A percentile compares a stretch with the other conserved stretches of the same genome.
phyloP scores from a whole-genome alignment of 1,140 invertebrate genomes.

The Galendromus occidentalis region DNA sequence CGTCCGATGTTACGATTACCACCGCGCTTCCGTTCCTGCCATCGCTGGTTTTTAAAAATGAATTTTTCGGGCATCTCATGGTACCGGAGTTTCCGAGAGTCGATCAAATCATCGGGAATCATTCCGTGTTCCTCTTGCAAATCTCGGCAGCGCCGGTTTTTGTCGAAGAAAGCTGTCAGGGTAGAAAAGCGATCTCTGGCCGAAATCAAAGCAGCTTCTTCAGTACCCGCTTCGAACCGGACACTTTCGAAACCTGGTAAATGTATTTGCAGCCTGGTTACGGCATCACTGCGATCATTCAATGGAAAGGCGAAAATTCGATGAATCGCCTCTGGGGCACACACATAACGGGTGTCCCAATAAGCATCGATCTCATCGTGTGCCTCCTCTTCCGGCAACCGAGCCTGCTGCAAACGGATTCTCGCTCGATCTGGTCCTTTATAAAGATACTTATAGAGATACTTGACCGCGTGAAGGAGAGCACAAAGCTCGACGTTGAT shows the following conservation, averaged over 20 bases:
- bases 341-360: constrained; percentile 18
- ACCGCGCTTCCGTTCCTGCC: not conserved
- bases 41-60: constrained; percentile 12
- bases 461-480: constrained; percentile 23
- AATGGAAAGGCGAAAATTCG: constrained; percentile 12
- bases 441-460: constrained; percentile 25
- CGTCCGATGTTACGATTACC: constrained; percentile 8
- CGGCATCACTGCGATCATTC: too few relatives aligned
- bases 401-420: not conserved
- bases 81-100: constrained; percentile 18
- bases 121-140: too few relatives aligned
- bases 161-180: too few relatives aligned
- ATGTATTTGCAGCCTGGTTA: too few relatives aligned
- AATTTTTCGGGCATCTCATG: constrained; percentile 21
- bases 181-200: too few relatives aligned
- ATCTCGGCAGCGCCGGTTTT: too few relatives aligned
- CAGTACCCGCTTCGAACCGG: too few relatives aligned
- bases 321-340: constrained; percentile 20
- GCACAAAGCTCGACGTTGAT: constrained; percentile 26
- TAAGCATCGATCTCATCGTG: constrained; percentile 20
- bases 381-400: not conserved
- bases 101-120: too few relatives aligned
- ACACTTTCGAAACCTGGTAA: too few relatives aligned
- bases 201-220: too few relatives aligned
- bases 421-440: constrained; percentile 24